Evolutionary conservation across 2,113 vertebrate species (phyloP), one percentile per base, ranked within the genome.

Genomic region (Amblyopsis rosae): DNA sequence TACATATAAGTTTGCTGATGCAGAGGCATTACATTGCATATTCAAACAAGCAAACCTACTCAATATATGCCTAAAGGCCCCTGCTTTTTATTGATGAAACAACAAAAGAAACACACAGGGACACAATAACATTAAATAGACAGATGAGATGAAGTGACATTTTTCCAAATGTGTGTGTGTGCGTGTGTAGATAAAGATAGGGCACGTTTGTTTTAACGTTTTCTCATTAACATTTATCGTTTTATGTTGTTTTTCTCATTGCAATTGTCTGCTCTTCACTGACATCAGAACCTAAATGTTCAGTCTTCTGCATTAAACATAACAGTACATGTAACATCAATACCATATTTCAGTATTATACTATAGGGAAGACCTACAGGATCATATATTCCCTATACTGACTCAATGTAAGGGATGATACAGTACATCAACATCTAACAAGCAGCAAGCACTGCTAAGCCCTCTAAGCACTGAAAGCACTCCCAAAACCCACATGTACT

Each of bases 401-500:
- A 72, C 58, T 47, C 58, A 73, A 83, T 59, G 72, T 82, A 86
- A 82, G 82, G 75, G 65, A 65, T 48, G 59, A 73, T 82, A 75
- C 75, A 68, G 73, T 82, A 75, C 75, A 68, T 75, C 59, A 63
- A 45, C 33, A 56, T 65, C 67, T 72, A 76, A 79, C 64, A 69
- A 76, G 79, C 65, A 51, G 62, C 8, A 1, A 49, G 51, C 85
- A 26, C 26, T 26, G 26, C 26, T 26, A 26, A 26, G 26, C 26
- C 26, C 80, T 82, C 63, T 9, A 61, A 82, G 78, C 74, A n/a
- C 78, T 71, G 71, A 87, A 81, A 81, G 82, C 75, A 72, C 71
- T 80, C 86, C 86, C 85, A 76, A 59, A 79, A 67, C 79, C 66
- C 83, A 70, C 72, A 33, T 76, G 65, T 70, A 66, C 87, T 76